phyloP scores from a whole-genome alignment of 1,140 invertebrate species.

The Acromyrmex echinatior region DNA sequence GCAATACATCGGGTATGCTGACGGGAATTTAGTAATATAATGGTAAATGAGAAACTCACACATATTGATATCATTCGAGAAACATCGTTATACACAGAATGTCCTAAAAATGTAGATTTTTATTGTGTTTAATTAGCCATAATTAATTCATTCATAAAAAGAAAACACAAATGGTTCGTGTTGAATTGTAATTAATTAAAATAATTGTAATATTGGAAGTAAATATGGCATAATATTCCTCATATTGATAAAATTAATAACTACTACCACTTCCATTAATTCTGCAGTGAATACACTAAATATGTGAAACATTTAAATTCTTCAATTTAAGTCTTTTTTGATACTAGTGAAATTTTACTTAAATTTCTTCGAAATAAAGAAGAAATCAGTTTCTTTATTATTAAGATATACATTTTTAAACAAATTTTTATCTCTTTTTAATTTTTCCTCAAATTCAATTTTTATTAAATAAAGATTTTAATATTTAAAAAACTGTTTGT shows the following conservation, averaged over 20 bases:
- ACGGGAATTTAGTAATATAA: slow-evolving; percentile 64
- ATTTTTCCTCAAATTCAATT: too few species aligned
- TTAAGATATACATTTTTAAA: too few species aligned
- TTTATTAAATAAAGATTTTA: too few species aligned
- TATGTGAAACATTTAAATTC: background rate
- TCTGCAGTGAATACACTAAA: slow-evolving; percentile 1
- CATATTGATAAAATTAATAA: background rate
- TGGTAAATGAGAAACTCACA: slow-evolving; percentile 51
- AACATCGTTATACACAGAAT: background rate
- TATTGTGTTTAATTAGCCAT: background rate
- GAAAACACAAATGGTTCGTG: background rate
- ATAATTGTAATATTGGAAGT: background rate
- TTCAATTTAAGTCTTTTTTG: too few species aligned
- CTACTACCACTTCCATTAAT: background rate
- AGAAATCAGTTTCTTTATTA: too few species aligned
- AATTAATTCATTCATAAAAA: slow-evolving; percentile 14
- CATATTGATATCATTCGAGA: background rate
- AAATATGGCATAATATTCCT: background rate
- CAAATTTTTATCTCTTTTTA: too few species aligned
- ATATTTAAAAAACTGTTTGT: too few species aligned
- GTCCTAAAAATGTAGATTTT: background rate
- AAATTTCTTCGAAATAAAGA: too few species aligned
- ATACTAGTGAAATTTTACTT: too few species aligned
- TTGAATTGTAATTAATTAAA: background rate
- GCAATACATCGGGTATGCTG: slow-evolving; percentile 55